Percentiles rank a stretch among this genome's conserved stretches.
Evolutionary conservation across 2,113 vertebrate species (phyloP).

Genomic region (Carollia perspicillata): DNA sequence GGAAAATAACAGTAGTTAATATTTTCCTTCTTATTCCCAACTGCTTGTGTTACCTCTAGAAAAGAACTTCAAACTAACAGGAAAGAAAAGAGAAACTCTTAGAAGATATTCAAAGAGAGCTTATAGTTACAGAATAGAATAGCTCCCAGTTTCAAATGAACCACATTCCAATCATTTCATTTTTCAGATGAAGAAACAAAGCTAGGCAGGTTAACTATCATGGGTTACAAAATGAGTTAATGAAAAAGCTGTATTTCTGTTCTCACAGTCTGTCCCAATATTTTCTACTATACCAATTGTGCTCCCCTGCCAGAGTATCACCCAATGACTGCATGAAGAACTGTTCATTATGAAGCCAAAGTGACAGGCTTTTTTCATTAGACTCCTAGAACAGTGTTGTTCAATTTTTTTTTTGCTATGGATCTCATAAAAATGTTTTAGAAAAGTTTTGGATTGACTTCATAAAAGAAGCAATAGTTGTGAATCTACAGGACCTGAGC

Average conservation of each 20-base stretch:
- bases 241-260: not conserved
- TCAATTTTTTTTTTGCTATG: not conserved
- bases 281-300: not conserved
- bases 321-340: not conserved
- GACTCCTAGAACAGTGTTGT: not conserved
- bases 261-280: not conserved
- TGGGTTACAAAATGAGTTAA: not conserved
- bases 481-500: not conserved
- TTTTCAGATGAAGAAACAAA: not conserved
- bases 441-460: not conserved
- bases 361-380: not conserved
- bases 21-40: not conserved
- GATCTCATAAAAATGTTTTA: not conserved
- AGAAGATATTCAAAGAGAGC: not conserved
- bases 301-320: too few relatives aligned
- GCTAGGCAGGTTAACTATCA: not conserved
- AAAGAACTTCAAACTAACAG: not conserved
- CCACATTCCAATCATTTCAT: not conserved
- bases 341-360: constrained; percentile 1
- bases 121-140: not conserved
- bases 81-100: not conserved
- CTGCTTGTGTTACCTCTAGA: not conserved
- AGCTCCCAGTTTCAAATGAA: not conserved
- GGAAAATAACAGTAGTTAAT: not conserved
- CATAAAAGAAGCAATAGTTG: not conserved